These are phyloP conservation scores for Aspidapion aeneum DNA, from an alignment of 2,888 invertebrate species.

Conservation along the genomic window DNA sequence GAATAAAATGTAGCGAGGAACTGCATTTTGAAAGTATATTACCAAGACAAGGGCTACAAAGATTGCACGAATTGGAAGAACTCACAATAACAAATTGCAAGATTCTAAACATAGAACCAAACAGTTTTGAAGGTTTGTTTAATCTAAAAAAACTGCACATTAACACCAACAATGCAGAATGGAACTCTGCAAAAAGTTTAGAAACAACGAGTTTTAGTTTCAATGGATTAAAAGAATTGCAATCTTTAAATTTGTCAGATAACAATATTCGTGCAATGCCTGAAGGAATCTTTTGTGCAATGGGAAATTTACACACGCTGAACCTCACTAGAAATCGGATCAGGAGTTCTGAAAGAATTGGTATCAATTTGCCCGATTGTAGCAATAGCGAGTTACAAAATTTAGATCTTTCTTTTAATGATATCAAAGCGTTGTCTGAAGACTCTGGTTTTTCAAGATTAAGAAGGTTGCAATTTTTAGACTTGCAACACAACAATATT, in stretches of 20 bases:
- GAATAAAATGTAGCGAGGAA: constrained; percentile 74
- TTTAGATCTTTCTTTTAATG: constrained; percentile 79
- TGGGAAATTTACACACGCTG: constrained; percentile 74
- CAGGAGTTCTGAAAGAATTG: constrained; percentile 71
- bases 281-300: constrained; percentile 73
- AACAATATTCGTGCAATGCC: constrained; percentile 82
- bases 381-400: constrained; percentile 69
- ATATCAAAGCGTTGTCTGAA: constrained; percentile 67
- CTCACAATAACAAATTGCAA: constrained; percentile 77
- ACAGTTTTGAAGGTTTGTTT: constrained; percentile 75
- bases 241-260: constrained; percentile 74
- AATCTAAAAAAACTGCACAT: constrained; percentile 76
- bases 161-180: constrained; percentile 76
- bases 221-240: constrained; percentile 74
- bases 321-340: constrained; percentile 85
- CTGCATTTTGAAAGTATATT: constrained; percentile 77
- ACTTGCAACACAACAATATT: constrained; percentile 80
- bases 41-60: constrained; percentile 59
- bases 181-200: constrained; percentile 70
- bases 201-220: constrained; percentile 71
- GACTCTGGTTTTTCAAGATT: constrained; percentile 69
- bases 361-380: constrained; percentile 61
- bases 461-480: constrained; percentile 73
- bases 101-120: constrained; percentile 68
- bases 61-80: constrained; percentile 70